phyloP scores from a whole-genome alignment of 2,888 invertebrate genomes.

The Sarcophaga rosellei region DNA sequence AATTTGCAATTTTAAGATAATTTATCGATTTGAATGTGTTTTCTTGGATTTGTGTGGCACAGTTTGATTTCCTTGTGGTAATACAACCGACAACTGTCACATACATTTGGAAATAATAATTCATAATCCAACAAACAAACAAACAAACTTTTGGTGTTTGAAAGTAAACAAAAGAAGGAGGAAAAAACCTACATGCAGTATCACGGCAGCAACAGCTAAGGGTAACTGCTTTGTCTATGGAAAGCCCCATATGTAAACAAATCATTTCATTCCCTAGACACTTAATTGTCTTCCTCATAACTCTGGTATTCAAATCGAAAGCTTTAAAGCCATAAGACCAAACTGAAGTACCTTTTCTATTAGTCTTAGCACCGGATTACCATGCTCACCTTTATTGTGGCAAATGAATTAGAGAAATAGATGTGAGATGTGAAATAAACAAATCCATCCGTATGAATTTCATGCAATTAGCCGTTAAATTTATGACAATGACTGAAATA shows the following conservation, averaged over 20 bases:
- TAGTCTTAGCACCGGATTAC: too few species aligned
- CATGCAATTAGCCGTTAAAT: constrained; percentile 58
- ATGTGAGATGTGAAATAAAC: constrained; percentile 34
- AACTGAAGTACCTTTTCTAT: too few species aligned
- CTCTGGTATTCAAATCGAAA: too few species aligned
- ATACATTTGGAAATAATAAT: constrained; percentile 23
- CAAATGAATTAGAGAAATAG: too few species aligned
- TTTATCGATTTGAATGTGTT: constrained; percentile 38
- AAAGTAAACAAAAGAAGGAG: too few species aligned
- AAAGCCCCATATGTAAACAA: background rate
- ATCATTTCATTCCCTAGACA: background rate
- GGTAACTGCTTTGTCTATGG: background rate
- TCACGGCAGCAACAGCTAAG: background rate
- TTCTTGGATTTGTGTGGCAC: constrained; percentile 12
- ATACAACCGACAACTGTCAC: constrained; percentile 31
- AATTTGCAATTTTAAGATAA: constrained; percentile 27
- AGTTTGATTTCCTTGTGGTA: constrained; percentile 38
- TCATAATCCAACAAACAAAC: too few species aligned
- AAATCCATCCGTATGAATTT: constrained; percentile 41
- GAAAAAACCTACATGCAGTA: background rate
- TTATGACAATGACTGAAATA: constrained; percentile 43
- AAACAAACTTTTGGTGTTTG: too few species aligned
- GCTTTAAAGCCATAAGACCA: too few species aligned
- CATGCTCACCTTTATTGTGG: too few species aligned
- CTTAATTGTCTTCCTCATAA: background rate